These are phyloP conservation scores for Dipodomys spectabilis DNA, from an alignment of 2,113 vertebrate species.

Conservation along the genomic window DNA sequence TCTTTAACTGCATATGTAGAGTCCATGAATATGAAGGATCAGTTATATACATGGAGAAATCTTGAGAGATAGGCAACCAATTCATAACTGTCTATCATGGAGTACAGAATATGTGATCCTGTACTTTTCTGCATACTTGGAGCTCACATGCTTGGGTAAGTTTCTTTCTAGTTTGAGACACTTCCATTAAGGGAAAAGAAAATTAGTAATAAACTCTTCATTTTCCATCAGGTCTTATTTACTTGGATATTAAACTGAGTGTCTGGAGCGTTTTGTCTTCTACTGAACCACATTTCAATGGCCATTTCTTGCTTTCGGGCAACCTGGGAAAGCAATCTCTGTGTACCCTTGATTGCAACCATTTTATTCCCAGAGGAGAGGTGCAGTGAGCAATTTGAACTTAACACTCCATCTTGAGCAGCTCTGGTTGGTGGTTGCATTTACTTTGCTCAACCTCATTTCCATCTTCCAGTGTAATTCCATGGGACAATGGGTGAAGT, in stretches of 20 bases:
- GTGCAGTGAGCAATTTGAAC: not conserved
- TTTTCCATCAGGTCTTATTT: conserved; percentile 6
- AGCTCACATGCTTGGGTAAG: not conserved
- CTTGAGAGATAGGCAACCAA: not conserved
- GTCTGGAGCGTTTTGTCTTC: conserved; percentile 2
- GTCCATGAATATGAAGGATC: not conserved
- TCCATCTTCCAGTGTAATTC: conserved; percentile 35
- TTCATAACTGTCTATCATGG: not conserved
- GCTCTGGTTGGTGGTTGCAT: conserved; percentile 44
- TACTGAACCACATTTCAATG: not conserved
- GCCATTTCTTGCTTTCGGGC: not conserved
- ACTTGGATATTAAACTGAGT: not conserved
- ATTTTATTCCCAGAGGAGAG: conserved; percentile 36
- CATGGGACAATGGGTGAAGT: not conserved
- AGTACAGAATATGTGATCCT: not conserved
- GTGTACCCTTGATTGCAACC: conserved; percentile 39
- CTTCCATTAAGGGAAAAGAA: not conserved
- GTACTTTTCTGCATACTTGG: not conserved
- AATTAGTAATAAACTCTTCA: not conserved
- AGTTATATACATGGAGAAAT: not conserved
- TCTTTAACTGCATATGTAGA: not conserved
- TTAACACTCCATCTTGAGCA: conserved; percentile 45
- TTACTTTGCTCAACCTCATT: conserved; percentile 50
- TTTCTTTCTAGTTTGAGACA: not conserved
- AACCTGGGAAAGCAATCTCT: conserved; percentile 53